Evolutionary conservation across 1,140 invertebrate species (phyloP), one percentile per base, ranked within the genome.

Genomic region (Drosophila sechellia): DNA sequence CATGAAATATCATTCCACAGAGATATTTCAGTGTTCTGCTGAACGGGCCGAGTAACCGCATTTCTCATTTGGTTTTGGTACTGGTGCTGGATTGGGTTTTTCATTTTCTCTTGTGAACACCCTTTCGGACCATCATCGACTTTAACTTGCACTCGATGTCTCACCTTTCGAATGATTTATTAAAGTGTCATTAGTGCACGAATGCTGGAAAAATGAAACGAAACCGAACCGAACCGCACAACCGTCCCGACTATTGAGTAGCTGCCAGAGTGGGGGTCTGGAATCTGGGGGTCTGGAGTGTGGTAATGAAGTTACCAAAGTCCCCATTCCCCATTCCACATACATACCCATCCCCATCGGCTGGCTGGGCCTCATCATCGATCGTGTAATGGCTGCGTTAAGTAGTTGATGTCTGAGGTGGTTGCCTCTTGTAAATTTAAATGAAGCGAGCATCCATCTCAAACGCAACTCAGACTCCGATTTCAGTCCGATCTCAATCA

Each of bases 81-180:
- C 87, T 81, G 74, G 55, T 40, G 46, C 49, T 59, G 64, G 25
- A 25, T 65, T 63, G 13, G 35, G 46, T 55, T 76, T 58, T 39
- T 55, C 55, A 12, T 37, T 57, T 43, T 63, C 60, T 75, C 25
- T 80, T 74, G 61, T 55, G 42, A 42, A 57, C 20, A 53, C 68
- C 69, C 56, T 54, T 52, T 15, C 34, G 59, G 50, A 35, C 63
- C 81, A 87, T 86, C 81, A 86, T 68, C 83, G 77, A 77, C 84
- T 69, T 83, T 87, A 87, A 78, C 84, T 89, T 90, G 83, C 89
- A 91, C 81, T 91, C 90, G 81, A 91, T 81, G 89, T 91, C 90
- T 91, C 90, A 91, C 90, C 90, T 91, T 91, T 91, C 89, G 79
- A 91, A 91, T 91, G 90, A 91, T 91, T 91, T 91, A 91, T 91